These are phyloP conservation scores for Hippocampus comes DNA, from an alignment of 2,113 vertebrate species.

Conservation along the genomic window DNA sequence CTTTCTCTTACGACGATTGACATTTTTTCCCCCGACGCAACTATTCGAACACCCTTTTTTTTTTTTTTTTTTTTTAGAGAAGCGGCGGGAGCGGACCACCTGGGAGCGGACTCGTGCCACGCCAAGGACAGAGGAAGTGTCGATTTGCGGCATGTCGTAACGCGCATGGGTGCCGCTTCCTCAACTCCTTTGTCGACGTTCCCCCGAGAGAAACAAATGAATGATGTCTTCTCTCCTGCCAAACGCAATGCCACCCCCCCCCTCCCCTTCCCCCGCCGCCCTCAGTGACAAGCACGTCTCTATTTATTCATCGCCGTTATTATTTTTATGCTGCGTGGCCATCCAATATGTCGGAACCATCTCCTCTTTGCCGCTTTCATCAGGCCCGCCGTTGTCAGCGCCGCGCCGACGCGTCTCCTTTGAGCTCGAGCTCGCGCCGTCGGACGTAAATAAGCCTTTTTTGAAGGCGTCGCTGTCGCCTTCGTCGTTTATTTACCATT, in stretches of 20 bases:
- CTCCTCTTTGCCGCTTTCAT: conserved; percentile 53
- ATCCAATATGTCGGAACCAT: conserved; percentile 31
- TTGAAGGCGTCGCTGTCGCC: conserved; percentile 21
- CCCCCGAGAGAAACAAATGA: conserved; percentile 3
- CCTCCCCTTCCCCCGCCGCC: conserved; percentile 3
- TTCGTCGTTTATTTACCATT: neutral
- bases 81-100: conserved; percentile 48
- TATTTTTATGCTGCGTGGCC: conserved; percentile 35
- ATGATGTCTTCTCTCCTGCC: conserved; percentile 38
- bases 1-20: neutral
- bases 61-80: conserved; percentile 4
- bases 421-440: conserved; percentile 31
- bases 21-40: neutral
- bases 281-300: conserved; percentile 48
- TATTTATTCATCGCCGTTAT: conserved; percentile 59
- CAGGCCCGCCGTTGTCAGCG: conserved; percentile 41
- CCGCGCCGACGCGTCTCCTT: conserved; percentile 48
- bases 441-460: conserved; percentile 54
- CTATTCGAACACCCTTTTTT: neutral
- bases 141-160: conserved; percentile 61
- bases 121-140: conserved; percentile 62
- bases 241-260: conserved; percentile 23
- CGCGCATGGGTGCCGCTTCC: conserved; percentile 31
- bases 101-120: conserved; percentile 46
- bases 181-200: conserved; percentile 14